Percentiles rank a stretch among this genome's conserved stretches.
Conservation (phyloP, 37 sponge, comb jelly and placozoan genomes). For the Eunapius fragilis region DNA sequence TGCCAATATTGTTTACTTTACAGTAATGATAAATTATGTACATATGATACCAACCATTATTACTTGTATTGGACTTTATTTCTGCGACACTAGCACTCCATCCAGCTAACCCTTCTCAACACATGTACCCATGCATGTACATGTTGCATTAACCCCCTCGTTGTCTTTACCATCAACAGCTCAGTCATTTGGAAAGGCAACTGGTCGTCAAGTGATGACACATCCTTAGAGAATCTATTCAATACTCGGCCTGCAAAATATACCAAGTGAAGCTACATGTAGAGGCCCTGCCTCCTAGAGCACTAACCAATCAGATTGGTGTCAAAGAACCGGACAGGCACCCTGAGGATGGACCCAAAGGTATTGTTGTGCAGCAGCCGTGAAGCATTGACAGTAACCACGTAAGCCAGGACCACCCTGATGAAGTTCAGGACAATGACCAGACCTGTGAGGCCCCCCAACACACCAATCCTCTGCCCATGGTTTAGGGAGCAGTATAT, state of each 20-base stretch:
- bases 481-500: constrained; percentile 16
- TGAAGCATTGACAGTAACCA: constrained; percentile 63
- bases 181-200: constrained; percentile 63
- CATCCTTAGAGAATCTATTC: constrained; percentile 85
- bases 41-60: too few species aligned
- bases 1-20: too few species aligned
- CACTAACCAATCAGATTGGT: constrained; percentile 80
- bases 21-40: too few species aligned
- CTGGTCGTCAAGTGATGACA: constrained; percentile 69
- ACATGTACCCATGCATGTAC: too few species aligned
- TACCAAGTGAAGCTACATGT: too few species aligned
- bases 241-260: constrained; percentile 68
- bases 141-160: too few species aligned
- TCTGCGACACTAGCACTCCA: too few species aligned
- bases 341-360: constrained; percentile 70
- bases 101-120: too few species aligned
- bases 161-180: constrained; percentile 42
- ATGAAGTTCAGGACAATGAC: constrained; percentile 42
- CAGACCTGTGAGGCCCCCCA: constrained; percentile 24
- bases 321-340: constrained; percentile 80
- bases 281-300: neutral
- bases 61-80: too few species aligned
- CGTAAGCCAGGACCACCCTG: constrained; percentile 40
- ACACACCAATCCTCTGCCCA: constrained; percentile 55
- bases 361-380: constrained; percentile 70